phyloP scores from a whole-genome alignment of 2,113 vertebrate species.

The Cavia aperea region DNA sequence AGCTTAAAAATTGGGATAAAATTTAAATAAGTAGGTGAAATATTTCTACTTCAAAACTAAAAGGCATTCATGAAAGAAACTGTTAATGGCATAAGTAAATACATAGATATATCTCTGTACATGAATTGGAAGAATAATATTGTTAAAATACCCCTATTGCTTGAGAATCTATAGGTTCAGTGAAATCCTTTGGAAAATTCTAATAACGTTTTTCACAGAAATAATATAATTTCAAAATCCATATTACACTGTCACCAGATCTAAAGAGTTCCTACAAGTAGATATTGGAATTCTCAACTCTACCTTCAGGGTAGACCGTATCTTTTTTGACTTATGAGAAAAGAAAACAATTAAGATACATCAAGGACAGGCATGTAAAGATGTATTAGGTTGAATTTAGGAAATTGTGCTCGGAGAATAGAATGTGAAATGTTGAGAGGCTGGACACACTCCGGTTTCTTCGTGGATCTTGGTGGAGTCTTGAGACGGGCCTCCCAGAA shows the following conservation, averaged over 20 bases:
- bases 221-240: neutral
- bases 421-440: neutral
- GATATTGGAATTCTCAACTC: neutral
- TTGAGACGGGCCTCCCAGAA: neutral
- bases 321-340: neutral
- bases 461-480: neutral
- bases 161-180: neutral
- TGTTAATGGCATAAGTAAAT: neutral
- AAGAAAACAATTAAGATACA: neutral
- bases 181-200: neutral
- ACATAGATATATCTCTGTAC: neutral
- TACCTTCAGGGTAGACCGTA: neutral
- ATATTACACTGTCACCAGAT: neutral
- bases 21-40: neutral
- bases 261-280: neutral
- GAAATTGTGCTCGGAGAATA: neutral
- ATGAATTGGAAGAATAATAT: neutral
- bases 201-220: neutral
- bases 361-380: neutral
- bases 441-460: neutral
- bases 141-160: neutral
- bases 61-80: neutral
- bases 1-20: neutral
- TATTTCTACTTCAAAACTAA: neutral
- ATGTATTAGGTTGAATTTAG: neutral